phyloP scores from a whole-genome alignment of 2,113 vertebrate species.

The Apus apus region DNA sequence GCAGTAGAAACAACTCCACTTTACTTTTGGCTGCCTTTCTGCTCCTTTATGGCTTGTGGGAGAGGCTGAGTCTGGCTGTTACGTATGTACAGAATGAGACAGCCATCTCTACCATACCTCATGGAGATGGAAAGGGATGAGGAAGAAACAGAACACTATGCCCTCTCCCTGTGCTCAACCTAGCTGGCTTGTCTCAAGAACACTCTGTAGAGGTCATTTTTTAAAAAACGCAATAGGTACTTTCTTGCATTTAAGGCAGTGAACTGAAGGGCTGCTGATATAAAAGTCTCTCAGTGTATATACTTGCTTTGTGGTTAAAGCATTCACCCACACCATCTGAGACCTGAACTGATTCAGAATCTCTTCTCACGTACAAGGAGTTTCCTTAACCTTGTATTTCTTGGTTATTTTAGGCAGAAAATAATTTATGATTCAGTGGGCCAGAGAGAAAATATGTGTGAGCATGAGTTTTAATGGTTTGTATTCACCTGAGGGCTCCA shows the following conservation, averaged over 20 bases:
- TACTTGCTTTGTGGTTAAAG: neutral
- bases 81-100: neutral
- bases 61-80: neutral
- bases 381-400: neutral
- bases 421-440: neutral
- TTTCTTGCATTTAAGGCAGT: neutral
- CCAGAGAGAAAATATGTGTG: neutral
- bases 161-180: neutral
- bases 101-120: neutral
- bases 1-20: neutral
- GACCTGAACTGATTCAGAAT: neutral
- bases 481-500: neutral
- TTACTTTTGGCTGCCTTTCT: neutral
- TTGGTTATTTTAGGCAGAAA: constrained; percentile 2
- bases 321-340: neutral
- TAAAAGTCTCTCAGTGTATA: neutral
- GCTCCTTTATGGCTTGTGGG: neutral
- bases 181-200: neutral
- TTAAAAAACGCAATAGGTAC: too few relatives aligned
- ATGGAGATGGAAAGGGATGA: neutral
- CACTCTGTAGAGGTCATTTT: neutral
- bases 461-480: neutral
- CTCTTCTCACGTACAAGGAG: neutral
- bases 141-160: fast-evolving
- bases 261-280: neutral